These are phyloP conservation scores for Melospiza melodia DNA, from an alignment of 2,113 vertebrate genomes.

Conservation along the genomic window DNA sequence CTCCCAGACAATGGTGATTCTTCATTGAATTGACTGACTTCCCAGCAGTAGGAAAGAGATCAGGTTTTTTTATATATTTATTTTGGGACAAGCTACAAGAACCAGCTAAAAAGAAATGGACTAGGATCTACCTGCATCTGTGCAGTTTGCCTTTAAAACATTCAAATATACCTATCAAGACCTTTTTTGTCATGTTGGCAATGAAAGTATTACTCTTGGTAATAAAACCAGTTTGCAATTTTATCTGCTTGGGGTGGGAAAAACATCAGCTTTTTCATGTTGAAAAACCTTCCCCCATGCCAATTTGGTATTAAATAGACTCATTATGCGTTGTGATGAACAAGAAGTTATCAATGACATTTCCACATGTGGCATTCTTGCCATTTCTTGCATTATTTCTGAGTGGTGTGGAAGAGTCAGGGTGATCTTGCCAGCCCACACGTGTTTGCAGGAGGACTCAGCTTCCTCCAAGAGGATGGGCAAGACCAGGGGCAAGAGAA, in stretches of 20 bases:
- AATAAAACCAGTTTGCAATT: slow-evolving; percentile 37
- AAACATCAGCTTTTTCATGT: not conserved
- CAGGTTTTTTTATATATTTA: not conserved
- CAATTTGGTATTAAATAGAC: not conserved
- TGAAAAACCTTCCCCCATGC: not conserved
- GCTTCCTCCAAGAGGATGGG: not conserved
- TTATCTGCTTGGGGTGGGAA: not conserved
- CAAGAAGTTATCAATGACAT: not conserved
- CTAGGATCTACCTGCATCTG: not conserved
- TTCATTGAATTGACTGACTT: not conserved
- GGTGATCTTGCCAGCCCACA: not conserved
- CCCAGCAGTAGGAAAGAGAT: not conserved
- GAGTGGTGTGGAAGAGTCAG: not conserved
- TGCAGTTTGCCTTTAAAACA: not conserved
- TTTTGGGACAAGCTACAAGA: not conserved
- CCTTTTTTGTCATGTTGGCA: not conserved
- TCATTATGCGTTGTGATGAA: not conserved
- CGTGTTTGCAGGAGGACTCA: not conserved
- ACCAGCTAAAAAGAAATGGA: not conserved
- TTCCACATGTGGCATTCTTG: not conserved
- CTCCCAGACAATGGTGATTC: not conserved
- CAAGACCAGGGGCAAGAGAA: not conserved
- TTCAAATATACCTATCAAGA: slow-evolving; percentile 11
- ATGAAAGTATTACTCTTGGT: slow-evolving; percentile 5
- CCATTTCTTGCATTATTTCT: not conserved